Conservation (phyloP, 2,113 vertebrate species). For the Sinocyclocheilus rhinocerous region DNA sequence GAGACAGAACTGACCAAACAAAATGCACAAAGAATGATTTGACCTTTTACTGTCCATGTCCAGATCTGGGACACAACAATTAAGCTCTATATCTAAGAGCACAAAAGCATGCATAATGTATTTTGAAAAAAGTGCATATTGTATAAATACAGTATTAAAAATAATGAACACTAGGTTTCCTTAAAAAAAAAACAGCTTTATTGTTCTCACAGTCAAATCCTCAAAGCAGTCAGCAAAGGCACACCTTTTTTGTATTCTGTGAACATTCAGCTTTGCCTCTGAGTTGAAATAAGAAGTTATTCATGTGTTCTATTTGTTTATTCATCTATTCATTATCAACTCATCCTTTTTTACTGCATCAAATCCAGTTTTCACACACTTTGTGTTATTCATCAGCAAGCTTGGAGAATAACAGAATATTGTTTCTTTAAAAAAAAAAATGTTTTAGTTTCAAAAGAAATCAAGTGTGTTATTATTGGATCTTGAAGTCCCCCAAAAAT, state of each 20-base stretch:
- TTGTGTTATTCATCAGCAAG: background rate
- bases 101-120: background rate
- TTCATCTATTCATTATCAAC: constrained; percentile 31
- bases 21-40: constrained; percentile 23
- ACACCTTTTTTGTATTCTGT: constrained; percentile 14
- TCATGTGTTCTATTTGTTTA: constrained; percentile 16
- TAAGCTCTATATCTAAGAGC: background rate
- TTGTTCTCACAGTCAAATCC: background rate
- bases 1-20: constrained; percentile 34
- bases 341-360: background rate
- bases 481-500: background rate
- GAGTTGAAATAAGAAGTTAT: constrained; percentile 24
- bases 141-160: background rate
- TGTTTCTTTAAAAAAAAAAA: background rate
- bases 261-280: constrained; percentile 11
- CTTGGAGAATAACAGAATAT: background rate
- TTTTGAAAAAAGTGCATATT: background rate
- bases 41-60: constrained; percentile 52
- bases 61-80: background rate
- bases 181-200: background rate
- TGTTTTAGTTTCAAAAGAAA: background rate
- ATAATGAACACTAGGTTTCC: background rate
- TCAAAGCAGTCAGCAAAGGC: background rate
- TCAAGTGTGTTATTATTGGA: background rate
- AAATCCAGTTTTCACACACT: constrained; percentile 6